Evolutionary conservation across 2,113 vertebrate genomes (phyloP), one percentile per base, ranked within the genome.

Genomic region (Corythoichthys haematopterus): DNA sequence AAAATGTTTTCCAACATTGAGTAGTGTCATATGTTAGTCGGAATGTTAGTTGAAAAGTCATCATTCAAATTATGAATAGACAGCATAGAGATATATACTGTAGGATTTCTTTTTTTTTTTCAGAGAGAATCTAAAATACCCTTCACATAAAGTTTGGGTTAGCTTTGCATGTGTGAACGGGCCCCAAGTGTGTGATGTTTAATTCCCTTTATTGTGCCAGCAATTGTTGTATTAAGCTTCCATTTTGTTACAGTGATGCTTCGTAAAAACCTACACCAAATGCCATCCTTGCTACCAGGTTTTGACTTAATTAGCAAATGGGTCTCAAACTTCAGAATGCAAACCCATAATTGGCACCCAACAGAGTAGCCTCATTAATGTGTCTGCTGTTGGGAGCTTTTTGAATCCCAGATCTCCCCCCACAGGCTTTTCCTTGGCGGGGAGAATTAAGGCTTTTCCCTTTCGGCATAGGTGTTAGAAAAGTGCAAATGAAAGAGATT

Each of bases 321-420:
- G 60, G 46, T 28, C 51, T 79, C 36, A 46, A 79, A 75, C 64
- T 66, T 74, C 50, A 70, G 50, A 72, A 73, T 57, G 58, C 38
- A 73, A 70, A 70, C 62, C 52, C 63, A 60, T 76, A 79, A 81
- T 80, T 77, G 71, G 75, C 71, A 74, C 55, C 77, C 75, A 77
- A 73, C 74, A 74, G 71, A 63, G 77, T 52, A 62, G 61, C 62
- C 59, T 78, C 62, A 38, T 74, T 72, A 65, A 45, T 64, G 40
- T 64, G 6, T 68, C 73, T 77, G 62, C 63, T 62, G 37, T 66
- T 71, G 37, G 69, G 57, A 35, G 63, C 8, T 76, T 61, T 55
- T 9, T 67, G 52, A 47, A 70, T 75, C 51, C 71, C 38, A 64
- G 38, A 68, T 37, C 64, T 64, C 11, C 20, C 16, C 14, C 10